Evolutionary conservation across 92 coral and sea anemone genomes (phyloP).

Genomic region (Phymanthus crucifer): DNA sequence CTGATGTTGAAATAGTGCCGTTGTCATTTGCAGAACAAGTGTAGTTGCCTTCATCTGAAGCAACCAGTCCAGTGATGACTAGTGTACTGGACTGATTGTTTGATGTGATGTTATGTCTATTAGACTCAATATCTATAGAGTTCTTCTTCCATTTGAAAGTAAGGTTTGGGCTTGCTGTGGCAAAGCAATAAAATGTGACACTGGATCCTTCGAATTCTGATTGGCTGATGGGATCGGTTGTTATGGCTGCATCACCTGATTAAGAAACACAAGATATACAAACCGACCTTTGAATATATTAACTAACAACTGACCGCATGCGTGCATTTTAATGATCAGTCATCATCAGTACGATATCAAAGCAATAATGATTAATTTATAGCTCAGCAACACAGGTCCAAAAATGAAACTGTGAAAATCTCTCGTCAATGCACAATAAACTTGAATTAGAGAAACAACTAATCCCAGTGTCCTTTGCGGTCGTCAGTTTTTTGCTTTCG

Average conservation of each 20-base stretch:
- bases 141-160: background rate
- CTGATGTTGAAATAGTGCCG: background rate
- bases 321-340: no score
- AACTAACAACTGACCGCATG: no score
- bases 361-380: no score
- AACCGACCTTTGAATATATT: no score
- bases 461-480: no score
- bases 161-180: background rate
- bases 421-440: no score
- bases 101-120: background rate
- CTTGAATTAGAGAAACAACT: no score
- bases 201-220: background rate
- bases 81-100: conserved; percentile 3
- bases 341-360: no score
- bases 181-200: background rate
- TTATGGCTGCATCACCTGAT: background rate
- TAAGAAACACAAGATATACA: background rate
- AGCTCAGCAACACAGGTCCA: no score
- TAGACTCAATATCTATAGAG: background rate
- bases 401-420: no score
- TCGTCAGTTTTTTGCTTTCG: no score
- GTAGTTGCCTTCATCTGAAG: background rate
- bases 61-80: background rate
- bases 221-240: background rate
- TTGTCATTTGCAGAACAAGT: background rate